phyloP scores from a whole-genome alignment of 2,797 vertebrate species.

The Gorsachius magnificus region DNA sequence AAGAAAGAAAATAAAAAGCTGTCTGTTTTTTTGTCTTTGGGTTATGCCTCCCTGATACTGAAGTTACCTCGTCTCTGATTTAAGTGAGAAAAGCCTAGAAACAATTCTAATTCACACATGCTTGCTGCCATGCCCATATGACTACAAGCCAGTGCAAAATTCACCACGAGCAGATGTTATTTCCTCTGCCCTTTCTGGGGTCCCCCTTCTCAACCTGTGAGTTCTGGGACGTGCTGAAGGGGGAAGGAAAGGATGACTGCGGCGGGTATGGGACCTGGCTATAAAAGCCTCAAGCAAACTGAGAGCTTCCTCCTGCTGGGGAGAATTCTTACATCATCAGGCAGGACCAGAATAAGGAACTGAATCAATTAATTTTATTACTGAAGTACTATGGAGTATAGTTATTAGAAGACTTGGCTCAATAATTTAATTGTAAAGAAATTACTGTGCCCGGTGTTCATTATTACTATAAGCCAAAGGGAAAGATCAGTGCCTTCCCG shows the following conservation, averaged over 20 bases:
- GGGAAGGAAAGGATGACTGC: neutral
- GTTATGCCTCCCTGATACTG: neutral
- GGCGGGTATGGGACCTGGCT: neutral
- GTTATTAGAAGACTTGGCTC: neutral
- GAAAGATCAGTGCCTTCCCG: neutral
- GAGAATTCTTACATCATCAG: neutral
- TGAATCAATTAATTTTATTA: neutral
- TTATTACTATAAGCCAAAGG: neutral
- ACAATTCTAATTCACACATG: neutral
- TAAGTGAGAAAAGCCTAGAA: neutral
- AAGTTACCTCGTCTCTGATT: neutral
- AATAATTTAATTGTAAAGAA: slow-evolving; percentile 4
- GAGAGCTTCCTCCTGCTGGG: neutral
- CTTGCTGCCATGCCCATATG: neutral
- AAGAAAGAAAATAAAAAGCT: neutral
- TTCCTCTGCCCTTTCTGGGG: neutral
- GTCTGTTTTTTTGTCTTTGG: neutral
- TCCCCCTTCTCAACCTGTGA: neutral
- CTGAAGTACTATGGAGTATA: neutral
- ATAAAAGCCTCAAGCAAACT: neutral
- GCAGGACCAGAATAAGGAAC: neutral
- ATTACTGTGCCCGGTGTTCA: neutral
- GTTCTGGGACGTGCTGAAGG: neutral
- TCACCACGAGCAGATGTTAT: neutral
- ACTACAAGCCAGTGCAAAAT: neutral